Conservation (phyloP, 2,888 invertebrate species). For the Lasius platythorax region DNA sequence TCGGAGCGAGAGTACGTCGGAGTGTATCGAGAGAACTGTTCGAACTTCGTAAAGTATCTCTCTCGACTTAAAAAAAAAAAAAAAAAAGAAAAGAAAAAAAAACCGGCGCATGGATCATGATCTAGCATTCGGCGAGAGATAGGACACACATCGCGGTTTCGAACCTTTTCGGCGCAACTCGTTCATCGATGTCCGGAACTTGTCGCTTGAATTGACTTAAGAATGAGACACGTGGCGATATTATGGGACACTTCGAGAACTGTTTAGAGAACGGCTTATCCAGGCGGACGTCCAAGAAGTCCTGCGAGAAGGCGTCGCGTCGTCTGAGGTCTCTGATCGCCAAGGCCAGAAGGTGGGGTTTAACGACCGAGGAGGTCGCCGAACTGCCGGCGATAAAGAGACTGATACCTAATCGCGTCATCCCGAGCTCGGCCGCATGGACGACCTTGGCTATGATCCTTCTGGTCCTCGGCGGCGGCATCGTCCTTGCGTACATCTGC, state of each 20-base stretch:
- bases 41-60: background rate
- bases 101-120: background rate
- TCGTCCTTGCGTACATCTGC: slow-evolving; percentile 76
- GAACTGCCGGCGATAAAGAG: slow-evolving; percentile 77
- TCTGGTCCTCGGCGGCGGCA: slow-evolving; percentile 73
- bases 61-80: background rate
- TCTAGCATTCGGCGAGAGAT: background rate
- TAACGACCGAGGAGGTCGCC: slow-evolving; percentile 76
- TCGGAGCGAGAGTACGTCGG: background rate
- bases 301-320: slow-evolving; percentile 81
- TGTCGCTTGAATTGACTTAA: slow-evolving; percentile 27
- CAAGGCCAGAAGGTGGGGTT: slow-evolving; percentile 77
- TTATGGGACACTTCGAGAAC: slow-evolving; percentile 44
- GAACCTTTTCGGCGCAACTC: no score
- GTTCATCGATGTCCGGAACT: background rate
- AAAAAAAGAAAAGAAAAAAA: no score
- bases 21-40: background rate
- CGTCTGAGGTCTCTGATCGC: slow-evolving; percentile 76
- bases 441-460: slow-evolving; percentile 72
- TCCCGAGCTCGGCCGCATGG: slow-evolving; percentile 67
- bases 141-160: background rate
- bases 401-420: slow-evolving; percentile 74
- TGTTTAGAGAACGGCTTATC: slow-evolving; percentile 40
- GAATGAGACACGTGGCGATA: slow-evolving; percentile 41
- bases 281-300: slow-evolving; percentile 69